Conservation (phyloP, 2,797 vertebrate genomes). For the Eulemur rubriventer region DNA sequence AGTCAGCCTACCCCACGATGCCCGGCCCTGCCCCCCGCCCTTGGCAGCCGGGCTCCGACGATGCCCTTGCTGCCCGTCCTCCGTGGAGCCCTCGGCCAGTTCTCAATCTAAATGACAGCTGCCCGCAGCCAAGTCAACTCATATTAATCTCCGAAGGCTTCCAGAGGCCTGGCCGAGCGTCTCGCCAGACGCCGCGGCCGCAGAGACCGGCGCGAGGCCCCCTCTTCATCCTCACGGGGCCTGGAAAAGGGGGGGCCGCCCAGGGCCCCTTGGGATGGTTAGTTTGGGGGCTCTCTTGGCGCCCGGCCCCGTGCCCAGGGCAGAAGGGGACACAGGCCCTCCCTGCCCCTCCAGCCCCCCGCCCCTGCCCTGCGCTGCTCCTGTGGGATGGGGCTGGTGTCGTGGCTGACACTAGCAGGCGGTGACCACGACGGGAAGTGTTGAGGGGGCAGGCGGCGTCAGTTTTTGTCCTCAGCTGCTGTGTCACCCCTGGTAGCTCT, state of each 20-base stretch:
- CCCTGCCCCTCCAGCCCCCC: neutral
- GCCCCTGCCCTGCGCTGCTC: fast-evolving
- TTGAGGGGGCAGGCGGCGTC: fast-evolving
- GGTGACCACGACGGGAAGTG: fast-evolving
- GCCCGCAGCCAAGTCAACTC: slow-evolving; percentile 63
- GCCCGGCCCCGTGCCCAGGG: neutral
- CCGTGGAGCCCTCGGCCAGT: neutral
- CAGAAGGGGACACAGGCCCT: neutral
- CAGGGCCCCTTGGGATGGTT: neutral
- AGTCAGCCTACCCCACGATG: fast-evolving
- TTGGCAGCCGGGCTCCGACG: fast-evolving
- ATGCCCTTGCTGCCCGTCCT: neutral
- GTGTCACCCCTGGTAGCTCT: neutral
- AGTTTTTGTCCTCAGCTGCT: neutral
- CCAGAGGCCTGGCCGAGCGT: neutral
- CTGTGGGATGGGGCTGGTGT: neutral
- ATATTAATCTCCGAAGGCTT: slow-evolving; percentile 16
- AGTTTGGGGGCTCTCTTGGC: too few species aligned
- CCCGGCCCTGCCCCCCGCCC: neutral
- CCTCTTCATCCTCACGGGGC: neutral
- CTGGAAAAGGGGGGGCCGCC: neutral
- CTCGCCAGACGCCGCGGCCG: neutral
- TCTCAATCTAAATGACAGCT: slow-evolving; percentile 68
- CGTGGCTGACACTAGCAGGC: neutral
- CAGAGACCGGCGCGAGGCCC: fast-evolving